Percentiles rank a stretch among this genome's conserved stretches.
Evolutionary conservation across 92 coral and sea anemone genomes (phyloP).

Genomic region (Hydrozoanthus gracilis): DNA sequence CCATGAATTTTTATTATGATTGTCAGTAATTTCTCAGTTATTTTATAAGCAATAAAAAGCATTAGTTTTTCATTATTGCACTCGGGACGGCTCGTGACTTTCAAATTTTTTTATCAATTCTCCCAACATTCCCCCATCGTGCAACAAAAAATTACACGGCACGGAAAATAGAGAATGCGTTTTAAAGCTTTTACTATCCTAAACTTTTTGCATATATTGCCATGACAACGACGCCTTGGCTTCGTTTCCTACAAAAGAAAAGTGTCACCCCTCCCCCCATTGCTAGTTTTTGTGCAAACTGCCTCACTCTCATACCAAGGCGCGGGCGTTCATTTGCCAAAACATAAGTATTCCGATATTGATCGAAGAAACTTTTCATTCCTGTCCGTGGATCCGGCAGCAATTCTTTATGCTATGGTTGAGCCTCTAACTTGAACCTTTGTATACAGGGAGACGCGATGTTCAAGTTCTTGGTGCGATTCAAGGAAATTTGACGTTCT

Average conservation of each 20-base stretch:
- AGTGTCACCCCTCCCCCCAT: not conserved
- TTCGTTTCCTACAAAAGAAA: not conserved
- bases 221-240: not conserved
- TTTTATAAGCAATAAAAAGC: no score
- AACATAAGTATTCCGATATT: conserved; percentile 32
- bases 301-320: conserved; percentile 39
- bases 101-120: no score
- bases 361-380: conserved; percentile 28
- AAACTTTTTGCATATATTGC: not conserved
- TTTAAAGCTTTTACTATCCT: no score
- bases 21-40: no score
- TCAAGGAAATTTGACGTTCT: not conserved
- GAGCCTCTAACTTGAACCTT: not conserved
- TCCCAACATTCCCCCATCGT: no score
- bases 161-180: no score
- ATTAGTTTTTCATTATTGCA: no score
- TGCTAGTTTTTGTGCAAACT: not conserved
- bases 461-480: not conserved
- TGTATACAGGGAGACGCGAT: not conserved
- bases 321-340: conserved; percentile 54
- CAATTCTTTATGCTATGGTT: not conserved
- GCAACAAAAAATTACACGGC: no score
- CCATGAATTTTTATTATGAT: no score
- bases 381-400: not conserved
- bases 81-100: no score